Conservation (phyloP, 2,888 invertebrate species). For the Hydrotaea cyrtoneurina region DNA sequence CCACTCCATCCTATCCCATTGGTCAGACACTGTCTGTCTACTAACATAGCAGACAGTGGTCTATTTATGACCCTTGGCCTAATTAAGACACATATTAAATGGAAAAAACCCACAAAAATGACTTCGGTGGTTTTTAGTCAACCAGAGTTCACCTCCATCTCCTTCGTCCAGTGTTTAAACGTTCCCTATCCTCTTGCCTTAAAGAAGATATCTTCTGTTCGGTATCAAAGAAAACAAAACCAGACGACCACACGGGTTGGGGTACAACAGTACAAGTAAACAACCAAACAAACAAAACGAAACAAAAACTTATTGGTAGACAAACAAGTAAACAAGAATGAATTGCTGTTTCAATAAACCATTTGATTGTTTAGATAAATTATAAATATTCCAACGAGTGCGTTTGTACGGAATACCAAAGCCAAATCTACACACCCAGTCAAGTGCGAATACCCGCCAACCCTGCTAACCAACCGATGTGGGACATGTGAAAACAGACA, state of each 20-base stretch:
- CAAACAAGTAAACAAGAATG: conserved; percentile 31
- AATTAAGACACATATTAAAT: conserved; percentile 5
- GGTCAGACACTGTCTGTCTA: no score
- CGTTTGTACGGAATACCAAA: not conserved
- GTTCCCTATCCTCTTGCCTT: not conserved
- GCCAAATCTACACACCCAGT: not conserved
- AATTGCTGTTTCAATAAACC: conserved; percentile 32
- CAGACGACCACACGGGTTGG: no score
- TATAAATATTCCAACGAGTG: not conserved
- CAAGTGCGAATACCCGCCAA: not conserved
- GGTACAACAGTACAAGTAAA: not conserved
- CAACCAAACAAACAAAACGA: conserved; percentile 6
- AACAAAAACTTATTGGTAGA: not conserved
- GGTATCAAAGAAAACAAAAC: no score
- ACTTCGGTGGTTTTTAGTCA: conserved; percentile 8
- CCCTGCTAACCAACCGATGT: not conserved
- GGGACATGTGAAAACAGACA: conserved; percentile 1
- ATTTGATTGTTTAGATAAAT: conserved; percentile 24
- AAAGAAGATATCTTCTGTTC: not conserved
- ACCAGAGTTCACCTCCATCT: not conserved
- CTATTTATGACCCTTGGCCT: conserved; percentile 10
- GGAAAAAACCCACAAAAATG: not conserved
- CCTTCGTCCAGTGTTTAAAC: not conserved
- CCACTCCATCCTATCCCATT: not conserved
- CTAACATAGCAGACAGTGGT: no score